phyloP scores from a whole-genome alignment of 2,888 invertebrate genomes.

The Heliconius charithonia region DNA sequence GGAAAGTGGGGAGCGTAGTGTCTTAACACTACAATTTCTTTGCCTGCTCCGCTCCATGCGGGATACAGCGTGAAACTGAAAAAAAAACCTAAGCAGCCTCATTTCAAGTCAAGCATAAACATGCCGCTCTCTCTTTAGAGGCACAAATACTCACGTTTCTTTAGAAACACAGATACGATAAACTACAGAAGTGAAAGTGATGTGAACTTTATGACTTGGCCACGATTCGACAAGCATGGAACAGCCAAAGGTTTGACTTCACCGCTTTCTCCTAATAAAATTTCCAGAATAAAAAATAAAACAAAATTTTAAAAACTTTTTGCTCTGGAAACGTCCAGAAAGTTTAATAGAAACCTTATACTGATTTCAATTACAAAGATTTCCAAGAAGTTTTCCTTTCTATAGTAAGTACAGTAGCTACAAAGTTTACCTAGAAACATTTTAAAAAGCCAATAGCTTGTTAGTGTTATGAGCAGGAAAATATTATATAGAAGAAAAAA shows the following conservation, averaged over 20 bases:
- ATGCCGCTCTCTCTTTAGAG: neutral
- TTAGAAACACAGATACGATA: constrained; percentile 16
- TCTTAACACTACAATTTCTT: no score
- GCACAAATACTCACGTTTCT: neutral
- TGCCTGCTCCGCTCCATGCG: no score
- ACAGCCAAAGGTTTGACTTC: constrained; percentile 23
- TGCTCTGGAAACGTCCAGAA: neutral
- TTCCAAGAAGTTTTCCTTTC: constrained; percentile 18
- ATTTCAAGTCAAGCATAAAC: neutral
- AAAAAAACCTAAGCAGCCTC: neutral
- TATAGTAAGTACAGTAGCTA: neutral
- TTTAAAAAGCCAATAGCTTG: constrained; percentile 8
- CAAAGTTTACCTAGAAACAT: constrained; percentile 4
- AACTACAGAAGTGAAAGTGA: constrained; percentile 32
- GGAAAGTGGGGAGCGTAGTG: no score
- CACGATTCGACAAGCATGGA: constrained; percentile 25
- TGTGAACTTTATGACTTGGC: constrained; percentile 25
- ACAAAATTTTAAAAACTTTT: neutral
- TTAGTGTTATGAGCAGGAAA: constrained; percentile 4
- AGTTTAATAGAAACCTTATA: constrained; percentile 8
- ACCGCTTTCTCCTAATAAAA: constrained; percentile 25
- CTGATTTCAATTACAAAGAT: constrained; percentile 9
- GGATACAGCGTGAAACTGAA: no score
- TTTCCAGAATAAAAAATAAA: neutral
- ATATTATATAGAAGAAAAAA: no score